A percentile compares a stretch with the other conserved stretches of the same genome.
Evolutionary conservation across 2,888 invertebrate genomes (phyloP).

Genomic region (Zygogramma bicolorata): DNA sequence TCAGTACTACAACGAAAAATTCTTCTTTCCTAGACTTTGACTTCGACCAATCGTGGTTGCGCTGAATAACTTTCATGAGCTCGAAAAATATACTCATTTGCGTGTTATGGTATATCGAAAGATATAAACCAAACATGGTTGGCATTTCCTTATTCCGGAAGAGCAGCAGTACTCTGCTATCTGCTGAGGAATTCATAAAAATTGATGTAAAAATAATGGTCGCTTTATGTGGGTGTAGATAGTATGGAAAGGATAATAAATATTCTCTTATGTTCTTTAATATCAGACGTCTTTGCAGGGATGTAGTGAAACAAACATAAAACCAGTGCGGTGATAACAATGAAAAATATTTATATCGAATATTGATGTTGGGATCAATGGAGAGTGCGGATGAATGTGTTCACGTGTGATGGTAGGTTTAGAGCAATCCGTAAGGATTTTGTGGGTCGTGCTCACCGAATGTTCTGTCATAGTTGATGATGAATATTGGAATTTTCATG

Average conservation of each 20-base stretch:
- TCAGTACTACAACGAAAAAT: no score
- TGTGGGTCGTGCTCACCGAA: no score
- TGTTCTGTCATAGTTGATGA: no score
- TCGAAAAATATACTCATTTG: background rate
- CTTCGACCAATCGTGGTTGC: no score
- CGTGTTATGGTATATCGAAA: background rate
- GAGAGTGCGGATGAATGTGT: background rate
- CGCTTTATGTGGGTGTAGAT: constrained; percentile 31
- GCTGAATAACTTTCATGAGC: no score
- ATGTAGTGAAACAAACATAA: constrained; percentile 27
- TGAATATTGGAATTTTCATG: no score
- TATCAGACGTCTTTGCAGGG: constrained; percentile 30
- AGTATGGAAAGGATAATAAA: constrained; percentile 27
- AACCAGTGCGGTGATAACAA: background rate
- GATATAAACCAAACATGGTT: background rate
- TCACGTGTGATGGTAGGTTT: background rate
- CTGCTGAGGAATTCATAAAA: constrained; percentile 12
- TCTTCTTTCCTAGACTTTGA: no score
- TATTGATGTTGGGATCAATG: constrained; percentile 15
- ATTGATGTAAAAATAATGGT: constrained; percentile 38
- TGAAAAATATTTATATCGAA: constrained; percentile 24
- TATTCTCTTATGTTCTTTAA: constrained; percentile 30
- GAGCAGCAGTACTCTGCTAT: background rate
- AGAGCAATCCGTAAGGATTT: no score
- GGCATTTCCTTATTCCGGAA: background rate